Conservation (phyloP, 2,113 vertebrate genomes). For the Lycaon pictus region DNA sequence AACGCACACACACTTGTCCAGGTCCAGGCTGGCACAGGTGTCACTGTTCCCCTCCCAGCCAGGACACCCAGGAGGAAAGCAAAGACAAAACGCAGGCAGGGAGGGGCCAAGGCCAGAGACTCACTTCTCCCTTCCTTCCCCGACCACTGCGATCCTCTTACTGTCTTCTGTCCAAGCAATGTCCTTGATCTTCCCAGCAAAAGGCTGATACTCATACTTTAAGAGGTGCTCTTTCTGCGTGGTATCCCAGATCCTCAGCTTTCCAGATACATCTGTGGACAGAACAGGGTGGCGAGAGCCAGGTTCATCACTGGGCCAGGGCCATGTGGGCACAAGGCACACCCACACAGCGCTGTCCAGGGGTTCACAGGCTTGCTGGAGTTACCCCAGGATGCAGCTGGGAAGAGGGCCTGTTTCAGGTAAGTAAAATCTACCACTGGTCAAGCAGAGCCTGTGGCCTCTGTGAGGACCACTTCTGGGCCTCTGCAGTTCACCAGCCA, state of each 20-base stretch:
- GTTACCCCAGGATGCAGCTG: fast-evolving
- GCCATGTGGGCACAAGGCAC: background rate
- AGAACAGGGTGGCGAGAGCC: fast-evolving
- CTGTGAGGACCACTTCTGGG: fast-evolving
- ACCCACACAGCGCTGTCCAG: background rate
- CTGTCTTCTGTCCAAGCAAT: slow-evolving; percentile 98
- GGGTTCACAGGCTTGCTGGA: slow-evolving; percentile 38
- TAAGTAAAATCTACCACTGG: fast-evolving
- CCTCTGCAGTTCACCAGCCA: background rate
- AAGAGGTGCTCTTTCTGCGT: slow-evolving; percentile 97
- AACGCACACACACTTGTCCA: background rate
- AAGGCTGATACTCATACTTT: slow-evolving; percentile 97
- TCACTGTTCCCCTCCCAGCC: background rate
- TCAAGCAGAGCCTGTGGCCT: background rate
- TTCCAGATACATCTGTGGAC: slow-evolving; percentile 93
- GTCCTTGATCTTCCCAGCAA: slow-evolving; percentile 96
- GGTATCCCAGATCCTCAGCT: slow-evolving; percentile 98
- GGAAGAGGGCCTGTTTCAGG: background rate
- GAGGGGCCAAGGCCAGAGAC: slow-evolving; percentile 66
- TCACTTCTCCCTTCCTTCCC: slow-evolving; percentile 97
- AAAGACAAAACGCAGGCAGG: background rate
- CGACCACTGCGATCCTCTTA: slow-evolving; percentile 96
- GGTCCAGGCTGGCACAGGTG: fast-evolving
- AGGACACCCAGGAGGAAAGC: background rate
- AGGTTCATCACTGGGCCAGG: background rate